A percentile compares a stretch with the other conserved stretches of the same genome.
phyloP scores from a whole-genome alignment of 2,113 vertebrate genomes.

The Columbina picui region DNA sequence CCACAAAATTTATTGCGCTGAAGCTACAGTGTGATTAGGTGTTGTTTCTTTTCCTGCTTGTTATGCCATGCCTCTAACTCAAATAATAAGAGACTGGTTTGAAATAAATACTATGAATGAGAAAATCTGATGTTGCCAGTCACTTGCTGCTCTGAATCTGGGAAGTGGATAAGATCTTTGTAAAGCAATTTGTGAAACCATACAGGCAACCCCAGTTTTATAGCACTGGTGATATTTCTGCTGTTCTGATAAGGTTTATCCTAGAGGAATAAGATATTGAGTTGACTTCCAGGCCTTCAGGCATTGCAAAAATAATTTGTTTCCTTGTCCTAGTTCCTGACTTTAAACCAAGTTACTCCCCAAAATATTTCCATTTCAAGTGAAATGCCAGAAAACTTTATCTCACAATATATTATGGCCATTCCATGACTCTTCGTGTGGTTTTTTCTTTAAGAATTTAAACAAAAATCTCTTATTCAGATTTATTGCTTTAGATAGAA shows the following conservation, averaged over 20 bases:
- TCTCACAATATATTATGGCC: neutral
- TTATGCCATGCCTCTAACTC: neutral
- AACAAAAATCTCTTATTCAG: neutral
- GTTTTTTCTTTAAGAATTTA: neutral
- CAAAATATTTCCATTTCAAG: neutral
- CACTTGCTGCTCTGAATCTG: neutral
- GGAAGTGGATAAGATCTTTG: neutral
- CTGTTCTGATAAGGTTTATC: neutral
- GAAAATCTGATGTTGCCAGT: neutral
- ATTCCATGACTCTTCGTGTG: neutral
- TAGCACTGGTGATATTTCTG: neutral
- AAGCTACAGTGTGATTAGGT: neutral
- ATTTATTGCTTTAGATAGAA: neutral
- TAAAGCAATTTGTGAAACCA: neutral
- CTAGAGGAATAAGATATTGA: neutral
- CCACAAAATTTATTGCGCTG: neutral
- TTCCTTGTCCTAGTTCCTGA: neutral
- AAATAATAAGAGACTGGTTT: neutral
- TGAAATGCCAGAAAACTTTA: neutral
- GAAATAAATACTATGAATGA: neutral
- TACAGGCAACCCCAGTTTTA: neutral
- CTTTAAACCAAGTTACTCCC: neutral
- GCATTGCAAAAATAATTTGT: neutral
- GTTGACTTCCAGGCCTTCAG: neutral
- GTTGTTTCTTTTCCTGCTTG: neutral